These are phyloP conservation scores for Amyelois transitella DNA, from an alignment of 1,140 invertebrate genomes.

Conservation along the genomic window DNA sequence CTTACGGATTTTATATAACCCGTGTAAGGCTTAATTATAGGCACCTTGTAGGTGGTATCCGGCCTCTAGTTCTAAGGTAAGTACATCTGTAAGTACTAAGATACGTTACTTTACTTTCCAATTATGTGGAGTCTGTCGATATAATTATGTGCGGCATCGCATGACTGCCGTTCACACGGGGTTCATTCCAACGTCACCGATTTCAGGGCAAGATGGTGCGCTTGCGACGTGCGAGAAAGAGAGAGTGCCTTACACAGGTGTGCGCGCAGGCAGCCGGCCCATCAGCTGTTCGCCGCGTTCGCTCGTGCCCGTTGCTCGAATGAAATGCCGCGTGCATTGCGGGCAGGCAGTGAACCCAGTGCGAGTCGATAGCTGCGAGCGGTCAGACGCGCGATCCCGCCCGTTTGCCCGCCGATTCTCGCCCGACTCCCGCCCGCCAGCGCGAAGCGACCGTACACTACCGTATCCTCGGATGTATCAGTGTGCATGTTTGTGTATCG, in stretches of 20 bases:
- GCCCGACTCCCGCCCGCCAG: constrained; percentile 25
- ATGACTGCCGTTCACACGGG: constrained; percentile 48
- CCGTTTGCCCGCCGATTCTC: constrained; percentile 32
- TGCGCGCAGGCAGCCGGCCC: constrained; percentile 40
- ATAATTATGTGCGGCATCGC: no score
- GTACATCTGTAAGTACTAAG: no score
- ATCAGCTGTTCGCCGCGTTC: constrained; percentile 64
- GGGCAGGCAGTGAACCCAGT: constrained; percentile 42
- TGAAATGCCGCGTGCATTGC: constrained; percentile 34
- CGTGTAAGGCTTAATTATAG: no score
- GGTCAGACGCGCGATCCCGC: constrained; percentile 41
- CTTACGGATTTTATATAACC: no score
- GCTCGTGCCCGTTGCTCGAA: constrained; percentile 36
- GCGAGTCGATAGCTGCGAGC: constrained; percentile 46
- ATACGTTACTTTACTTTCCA: no score
- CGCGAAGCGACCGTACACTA: constrained; percentile 1
- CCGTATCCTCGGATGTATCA: constrained; percentile 33
- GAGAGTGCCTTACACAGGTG: constrained; percentile 64
- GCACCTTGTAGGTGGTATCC: no score
- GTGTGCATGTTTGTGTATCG: constrained; percentile 51
- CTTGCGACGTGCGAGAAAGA: constrained; percentile 47
- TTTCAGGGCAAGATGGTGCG: constrained; percentile 44
- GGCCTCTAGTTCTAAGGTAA: no score
- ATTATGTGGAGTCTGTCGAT: no score
- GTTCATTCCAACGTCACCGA: constrained; percentile 46